Percentiles rank a stretch among this genome's conserved stretches.
Conservation (phyloP, 2,888 invertebrate species). For the Anaspis maculata region DNA sequence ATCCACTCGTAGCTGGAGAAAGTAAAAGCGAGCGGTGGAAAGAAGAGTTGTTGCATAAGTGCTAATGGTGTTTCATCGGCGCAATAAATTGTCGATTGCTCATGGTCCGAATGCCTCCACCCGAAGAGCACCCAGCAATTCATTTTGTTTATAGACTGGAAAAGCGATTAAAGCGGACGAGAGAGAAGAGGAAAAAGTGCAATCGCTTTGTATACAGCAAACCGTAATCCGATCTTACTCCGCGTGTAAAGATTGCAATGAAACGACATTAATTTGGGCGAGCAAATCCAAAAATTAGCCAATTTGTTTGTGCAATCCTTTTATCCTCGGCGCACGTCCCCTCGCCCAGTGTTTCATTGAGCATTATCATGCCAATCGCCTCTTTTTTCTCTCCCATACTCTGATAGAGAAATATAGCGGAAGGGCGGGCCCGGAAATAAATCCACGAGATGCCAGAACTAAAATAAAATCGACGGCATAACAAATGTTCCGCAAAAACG, state of each 20-base stretch:
- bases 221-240: conserved; percentile 19
- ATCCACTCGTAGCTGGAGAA: too few species aligned
- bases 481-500: conserved; percentile 39
- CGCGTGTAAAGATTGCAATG: conserved; percentile 24
- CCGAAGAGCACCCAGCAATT: too few species aligned
- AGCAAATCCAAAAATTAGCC: conserved; percentile 34
- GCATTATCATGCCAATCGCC: conserved; percentile 37
- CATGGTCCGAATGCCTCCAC: too few species aligned
- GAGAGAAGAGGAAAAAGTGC: conserved; percentile 15
- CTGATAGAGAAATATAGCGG: conserved; percentile 35
- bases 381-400: too few species aligned
- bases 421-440: conserved; percentile 34
- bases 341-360: conserved; percentile 36
- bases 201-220: conserved; percentile 13
- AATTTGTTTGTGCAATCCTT: conserved; percentile 36
- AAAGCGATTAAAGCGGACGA: conserved; percentile 18
- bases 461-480: conserved; percentile 36
- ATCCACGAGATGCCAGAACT: conserved; percentile 29
- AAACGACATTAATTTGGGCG: conserved; percentile 31
- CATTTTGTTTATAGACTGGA: conserved; percentile 20
- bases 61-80: too few species aligned
- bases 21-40: too few species aligned
- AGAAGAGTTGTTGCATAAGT: too few species aligned
- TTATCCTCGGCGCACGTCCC: conserved; percentile 24
- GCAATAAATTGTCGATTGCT: too few species aligned